Evolutionary conservation across 2,113 vertebrate genomes (phyloP), one percentile per base, ranked within the genome.

Genomic region (Panthera tigris): DNA sequence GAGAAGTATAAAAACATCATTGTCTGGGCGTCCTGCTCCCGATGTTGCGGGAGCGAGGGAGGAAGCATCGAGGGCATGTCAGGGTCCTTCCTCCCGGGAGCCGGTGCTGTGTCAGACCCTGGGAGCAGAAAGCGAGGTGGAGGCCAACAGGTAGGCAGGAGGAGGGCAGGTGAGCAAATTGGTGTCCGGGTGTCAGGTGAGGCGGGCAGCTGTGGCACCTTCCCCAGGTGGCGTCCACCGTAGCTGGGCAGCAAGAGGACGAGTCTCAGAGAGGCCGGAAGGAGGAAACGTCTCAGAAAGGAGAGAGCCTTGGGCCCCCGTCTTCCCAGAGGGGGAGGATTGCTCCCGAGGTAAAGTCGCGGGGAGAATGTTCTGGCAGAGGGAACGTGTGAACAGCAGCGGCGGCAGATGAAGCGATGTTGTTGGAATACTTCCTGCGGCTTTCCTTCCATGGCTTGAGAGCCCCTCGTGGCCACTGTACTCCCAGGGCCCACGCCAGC

Each of bases 1-100:
- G 95, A 97, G 97, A 90, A 94, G 92, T 66, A 96, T 94, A 69
- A 91, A 96, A 97, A 92, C 94, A 68, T 86, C 84, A 16, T 74
- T 71, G 93, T 96, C 94, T 90, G 69, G 87, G 65, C 74, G 88
- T 89, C 76, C 92, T 80, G 39, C 86, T 27, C 73, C 94, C 25
- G 61, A 85, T 1, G 23, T 36, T 14, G 36, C 13, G 2, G 45
- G 45, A 50, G 57, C 29, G 45, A 66, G 66, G 25, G 63, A 73
- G 15, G 57, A 29, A 36, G 85, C 45, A 7, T 23, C 1, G 14
- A 36, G 25, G 6, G 15, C 0, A 0, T 9, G 2, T 33, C 3
- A 15, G 52, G 61, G 48, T 12, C 63, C 36, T 7, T 5, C 31
- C 92, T 5, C 31, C 92, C 4, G 18, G 1, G 83, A 16, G 52